Evolutionary conservation across 2,888 invertebrate genomes (phyloP).

Genomic region (Helleia helle): DNA sequence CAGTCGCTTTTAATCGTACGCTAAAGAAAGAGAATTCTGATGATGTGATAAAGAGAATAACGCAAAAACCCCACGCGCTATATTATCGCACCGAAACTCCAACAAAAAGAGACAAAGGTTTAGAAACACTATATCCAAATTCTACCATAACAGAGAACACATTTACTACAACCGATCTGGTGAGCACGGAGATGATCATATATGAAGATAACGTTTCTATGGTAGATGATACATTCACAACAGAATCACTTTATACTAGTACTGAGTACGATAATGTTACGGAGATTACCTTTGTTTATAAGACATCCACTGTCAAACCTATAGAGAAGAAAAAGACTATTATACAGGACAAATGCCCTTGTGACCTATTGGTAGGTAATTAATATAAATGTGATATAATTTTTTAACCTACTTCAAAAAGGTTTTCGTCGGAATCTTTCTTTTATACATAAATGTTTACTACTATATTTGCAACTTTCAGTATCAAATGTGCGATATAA

Average conservation of each 20-base stretch:
- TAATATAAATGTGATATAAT: not conserved
- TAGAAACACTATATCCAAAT: slow-evolving; percentile 30
- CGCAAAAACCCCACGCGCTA: slow-evolving; percentile 45
- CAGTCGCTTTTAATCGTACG: slow-evolving; percentile 31
- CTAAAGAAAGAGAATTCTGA: slow-evolving; percentile 28
- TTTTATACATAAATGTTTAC: too few relatives aligned
- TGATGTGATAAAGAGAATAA: slow-evolving; percentile 36
- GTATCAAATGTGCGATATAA: slow-evolving; percentile 81
- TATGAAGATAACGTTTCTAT: slow-evolving; percentile 49
- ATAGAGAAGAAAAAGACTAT: slow-evolving; percentile 29
- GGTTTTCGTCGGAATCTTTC: too few relatives aligned
- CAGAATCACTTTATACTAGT: slow-evolving; percentile 34
- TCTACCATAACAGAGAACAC: slow-evolving; percentile 26
- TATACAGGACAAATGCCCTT: slow-evolving; percentile 34
- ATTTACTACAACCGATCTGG: slow-evolving; percentile 31
- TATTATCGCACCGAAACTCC: slow-evolving; percentile 36
- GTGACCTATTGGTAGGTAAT: slow-evolving; percentile 51
- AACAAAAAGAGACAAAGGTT: slow-evolving; percentile 20
- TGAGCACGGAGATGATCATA: slow-evolving; percentile 38
- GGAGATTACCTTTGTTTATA: slow-evolving; percentile 46
- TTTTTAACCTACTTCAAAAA: too few relatives aligned
- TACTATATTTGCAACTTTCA: slow-evolving; percentile 36
- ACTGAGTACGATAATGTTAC: slow-evolving; percentile 54
- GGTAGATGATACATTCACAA: slow-evolving; percentile 33
- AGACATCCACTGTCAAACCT: slow-evolving; percentile 30